Conservation (phyloP, 1,140 invertebrate species). For the Triops longicaudatus region DNA sequence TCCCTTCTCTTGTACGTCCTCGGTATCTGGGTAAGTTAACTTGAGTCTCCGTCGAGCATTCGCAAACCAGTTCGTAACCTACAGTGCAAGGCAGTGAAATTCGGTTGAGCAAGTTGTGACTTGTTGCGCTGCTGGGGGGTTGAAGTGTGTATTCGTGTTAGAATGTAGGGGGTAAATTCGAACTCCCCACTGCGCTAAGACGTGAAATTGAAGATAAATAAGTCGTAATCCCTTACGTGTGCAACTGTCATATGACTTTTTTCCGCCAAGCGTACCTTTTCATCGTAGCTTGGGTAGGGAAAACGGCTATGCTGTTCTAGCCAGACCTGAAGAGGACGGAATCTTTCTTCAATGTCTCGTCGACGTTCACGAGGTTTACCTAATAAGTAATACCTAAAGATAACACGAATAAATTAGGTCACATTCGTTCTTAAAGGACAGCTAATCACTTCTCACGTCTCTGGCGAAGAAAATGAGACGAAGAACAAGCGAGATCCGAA, state of each 20-base stretch:
- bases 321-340: conserved; percentile 6
- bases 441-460: not conserved
- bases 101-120: not conserved
- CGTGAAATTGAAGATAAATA: not conserved
- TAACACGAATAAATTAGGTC: not conserved
- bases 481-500: conserved; percentile 3
- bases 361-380: not conserved
- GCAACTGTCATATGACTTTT: conserved; percentile 15
- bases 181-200: not conserved
- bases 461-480: not conserved
- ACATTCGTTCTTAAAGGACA: not conserved
- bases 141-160: not conserved
- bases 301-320: not conserved
- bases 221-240: not conserved
- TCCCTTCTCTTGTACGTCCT: not conserved
- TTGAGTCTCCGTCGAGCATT: conserved; percentile 17
- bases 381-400: not conserved
- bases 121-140: not conserved
- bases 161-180: not conserved
- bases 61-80: conserved; percentile 22
- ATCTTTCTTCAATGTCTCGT: conserved; percentile 18
- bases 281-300: conserved; percentile 22
- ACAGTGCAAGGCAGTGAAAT: not conserved
- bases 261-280: conserved; percentile 15
- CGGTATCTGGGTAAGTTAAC: not conserved